Conservation (phyloP, 2,888 invertebrate genomes). For the Pachycephus smyrnensis region DNA sequence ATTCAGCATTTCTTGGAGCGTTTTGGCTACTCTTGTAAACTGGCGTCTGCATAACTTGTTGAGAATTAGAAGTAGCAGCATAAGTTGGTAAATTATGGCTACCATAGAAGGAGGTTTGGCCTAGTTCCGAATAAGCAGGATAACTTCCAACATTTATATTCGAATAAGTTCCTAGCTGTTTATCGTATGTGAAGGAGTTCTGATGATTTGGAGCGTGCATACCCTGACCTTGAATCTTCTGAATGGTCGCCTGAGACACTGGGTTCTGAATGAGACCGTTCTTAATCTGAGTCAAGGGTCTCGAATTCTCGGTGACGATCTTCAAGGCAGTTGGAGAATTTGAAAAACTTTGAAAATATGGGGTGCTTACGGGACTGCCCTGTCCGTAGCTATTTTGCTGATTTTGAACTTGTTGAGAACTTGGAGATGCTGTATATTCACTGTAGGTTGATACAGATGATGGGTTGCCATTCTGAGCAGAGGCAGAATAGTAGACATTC, state of each 20-base stretch:
- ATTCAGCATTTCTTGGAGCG: constrained; percentile 1
- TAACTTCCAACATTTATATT: not conserved
- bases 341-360: constrained; percentile 9
- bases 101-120: constrained; percentile 14
- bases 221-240: not conserved
- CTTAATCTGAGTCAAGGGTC: not conserved
- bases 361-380: constrained; percentile 6
- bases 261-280: not conserved
- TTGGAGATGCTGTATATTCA: not conserved
- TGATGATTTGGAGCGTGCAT: constrained; percentile 18
- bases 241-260: not conserved
- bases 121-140: constrained; percentile 12
- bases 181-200: not conserved
- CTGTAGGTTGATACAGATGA: not conserved
- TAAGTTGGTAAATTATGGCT: constrained; percentile 4
- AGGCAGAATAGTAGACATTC: not conserved
- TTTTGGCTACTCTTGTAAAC: constrained; percentile 30
- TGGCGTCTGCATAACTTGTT: constrained; percentile 27
- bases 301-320: constrained; percentile 7
- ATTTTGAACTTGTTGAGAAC: constrained; percentile 9
- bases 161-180: not conserved
- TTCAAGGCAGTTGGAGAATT: constrained; percentile 7
- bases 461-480: not conserved
- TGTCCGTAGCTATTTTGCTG: constrained; percentile 11
- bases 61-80: constrained; percentile 11